Evolutionary conservation across 2,113 vertebrate genomes (phyloP).

Genomic region (Melospiza melodia): DNA sequence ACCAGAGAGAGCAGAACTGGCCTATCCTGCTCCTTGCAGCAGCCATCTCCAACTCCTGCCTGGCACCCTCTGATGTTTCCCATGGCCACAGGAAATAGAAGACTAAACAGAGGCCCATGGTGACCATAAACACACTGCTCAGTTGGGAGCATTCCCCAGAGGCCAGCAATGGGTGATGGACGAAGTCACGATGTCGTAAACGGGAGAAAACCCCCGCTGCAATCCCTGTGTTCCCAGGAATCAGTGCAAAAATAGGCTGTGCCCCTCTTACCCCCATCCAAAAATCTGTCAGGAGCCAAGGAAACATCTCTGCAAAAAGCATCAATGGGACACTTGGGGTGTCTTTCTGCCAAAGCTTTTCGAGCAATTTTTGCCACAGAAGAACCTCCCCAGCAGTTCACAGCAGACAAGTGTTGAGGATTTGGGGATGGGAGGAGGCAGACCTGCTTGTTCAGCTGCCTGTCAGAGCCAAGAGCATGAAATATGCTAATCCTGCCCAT

Average conservation of each 20-base stretch:
- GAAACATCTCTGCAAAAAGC: background rate
- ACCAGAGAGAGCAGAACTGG: background rate
- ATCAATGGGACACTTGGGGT: background rate
- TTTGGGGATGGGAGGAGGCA: background rate
- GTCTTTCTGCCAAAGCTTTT: background rate
- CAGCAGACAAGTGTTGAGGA: background rate
- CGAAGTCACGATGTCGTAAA: rapidly evolving
- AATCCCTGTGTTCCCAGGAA: background rate
- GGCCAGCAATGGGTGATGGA: background rate
- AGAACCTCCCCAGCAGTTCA: background rate
- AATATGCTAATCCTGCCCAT: slow-evolving; percentile 32
- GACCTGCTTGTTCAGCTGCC: background rate
- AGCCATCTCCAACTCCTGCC: background rate
- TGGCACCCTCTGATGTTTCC: background rate
- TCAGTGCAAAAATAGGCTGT: background rate
- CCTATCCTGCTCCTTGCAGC: background rate
- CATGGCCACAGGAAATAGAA: background rate
- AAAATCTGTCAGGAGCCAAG: background rate
- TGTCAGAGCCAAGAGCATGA: background rate
- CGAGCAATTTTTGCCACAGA: background rate
- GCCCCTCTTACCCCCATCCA: background rate
- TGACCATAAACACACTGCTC: background rate
- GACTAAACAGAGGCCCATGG: background rate
- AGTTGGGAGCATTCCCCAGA: background rate
- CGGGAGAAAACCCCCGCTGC: rapidly evolving